Base-by-base conservation (phyloP, 2,797 vertebrate genomes). In the Centroberyx gerrardi region DNA sequence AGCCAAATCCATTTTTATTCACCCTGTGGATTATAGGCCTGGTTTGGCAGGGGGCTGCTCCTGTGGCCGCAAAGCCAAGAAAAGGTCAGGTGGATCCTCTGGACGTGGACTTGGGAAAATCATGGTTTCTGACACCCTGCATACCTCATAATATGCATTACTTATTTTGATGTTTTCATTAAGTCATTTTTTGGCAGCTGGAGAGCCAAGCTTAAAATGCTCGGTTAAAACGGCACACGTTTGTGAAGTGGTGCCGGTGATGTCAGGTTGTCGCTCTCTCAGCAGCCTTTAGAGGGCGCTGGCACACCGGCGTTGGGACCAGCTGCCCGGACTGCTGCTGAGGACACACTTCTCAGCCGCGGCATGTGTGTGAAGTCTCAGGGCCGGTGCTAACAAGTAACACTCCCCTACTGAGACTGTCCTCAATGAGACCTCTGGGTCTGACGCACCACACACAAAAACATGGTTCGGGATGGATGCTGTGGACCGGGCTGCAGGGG, bases 1-100 rank as follows among this genome's bases (percentile, higher is more conserved):
- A 83, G 83, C 86, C 80, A 90, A 90, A 90, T 90, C 88, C 87
- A 88, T 92, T 88, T 91, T 83, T 90, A 89, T 80, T 88, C 84
- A 90, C 88, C 82, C 73, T 31, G 68, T 83, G 87, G 87, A 90
- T 91, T 92, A 89, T 68, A 53, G 62, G 61, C 27, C 66, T 12
- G 65, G 40, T 63, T 53, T 90, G 87, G 85, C 88, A 83, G 46
- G 46, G 42, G 46, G 42, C 63, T 42, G 65, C 74, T 56, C 55
- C 28, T 0, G 17, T 70, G 40, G 46, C 10, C 46, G 53, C 36
- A 1, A 31, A 75, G 82, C 83, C 83, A 79, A 74, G n/a, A 13
- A n/a, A 36, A 2, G 62, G 28, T 55, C 65, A 38, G 61, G 83
- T 85, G 82, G 86, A 76, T 80, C 0, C 27, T 56, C 15, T 27